Base-by-base conservation (phyloP, 2,888 invertebrate genomes). In the Platynereis dumerilii region DNA sequence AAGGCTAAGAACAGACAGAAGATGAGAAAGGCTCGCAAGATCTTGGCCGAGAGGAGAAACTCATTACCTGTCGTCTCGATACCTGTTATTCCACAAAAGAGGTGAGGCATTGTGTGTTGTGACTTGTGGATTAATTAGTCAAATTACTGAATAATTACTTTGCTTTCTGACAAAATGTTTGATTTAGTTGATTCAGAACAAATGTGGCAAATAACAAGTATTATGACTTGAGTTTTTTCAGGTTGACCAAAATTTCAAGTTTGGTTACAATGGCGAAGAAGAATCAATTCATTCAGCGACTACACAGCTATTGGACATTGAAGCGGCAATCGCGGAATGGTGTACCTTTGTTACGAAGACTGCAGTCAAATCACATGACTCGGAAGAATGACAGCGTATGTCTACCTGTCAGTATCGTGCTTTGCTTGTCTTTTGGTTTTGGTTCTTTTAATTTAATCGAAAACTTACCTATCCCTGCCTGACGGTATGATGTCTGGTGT, bases 271-370 rank as follows among this genome's bases (percentile, higher is more conserved):
- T 90, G 66, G 88, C 91, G 26, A 92, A 92, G 76, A 82, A 80
- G 69, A 91, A 92, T 27, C 91, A 92, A 74, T 91, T 98, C 76
- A 90, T 97, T 76, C 92, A 92, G 80, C 88, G 94, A 2, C 86
- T 99, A 17, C 90, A 97, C 63, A 93, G 95, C 0, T 99, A 97
- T 81, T 99, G 99, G 99, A 97, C 95, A 2, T 86, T 98, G 53
- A 99, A 99, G 84, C 86, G 99, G 1, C 94, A 96, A 80, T 92
- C 92, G 69, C 86, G 98, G 58, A 96, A 97, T 80, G 99, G 99
- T 0, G 97, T 97, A 10, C 98, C 99, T 0, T 86, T 99, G 66
- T 84, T 99, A 66, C 85, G 97, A 53, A 86, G 97, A 5, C 63
- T 95, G 29, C 94, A 94, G 77, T 84, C 85, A 10, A 82, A 77